Evolutionary conservation across 2,797 vertebrate species (phyloP).

Genomic region (Salmo trutta): DNA sequence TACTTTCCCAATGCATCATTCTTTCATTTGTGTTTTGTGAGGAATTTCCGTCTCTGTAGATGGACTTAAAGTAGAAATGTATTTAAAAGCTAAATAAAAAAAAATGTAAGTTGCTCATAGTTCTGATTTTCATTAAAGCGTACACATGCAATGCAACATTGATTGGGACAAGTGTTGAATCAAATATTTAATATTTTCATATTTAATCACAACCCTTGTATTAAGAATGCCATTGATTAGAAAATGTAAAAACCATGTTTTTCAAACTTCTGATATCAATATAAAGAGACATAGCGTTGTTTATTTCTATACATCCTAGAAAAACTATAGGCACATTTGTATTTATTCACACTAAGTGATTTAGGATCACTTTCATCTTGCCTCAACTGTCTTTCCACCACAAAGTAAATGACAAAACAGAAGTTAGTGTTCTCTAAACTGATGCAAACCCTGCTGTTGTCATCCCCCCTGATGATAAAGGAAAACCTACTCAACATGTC

Average conservation of each 20-base stretch:
- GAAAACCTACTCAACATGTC: background rate
- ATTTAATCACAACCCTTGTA: slow-evolving; percentile 52
- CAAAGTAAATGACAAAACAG: background rate
- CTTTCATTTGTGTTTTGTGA: background rate
- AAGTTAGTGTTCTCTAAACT: background rate
- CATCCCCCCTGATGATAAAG: background rate
- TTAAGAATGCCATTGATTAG: slow-evolving; percentile 54
- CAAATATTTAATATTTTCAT: slow-evolving; percentile 49
- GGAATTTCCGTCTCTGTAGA: background rate
- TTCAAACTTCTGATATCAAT: slow-evolving; percentile 46
- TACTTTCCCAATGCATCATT: background rate
- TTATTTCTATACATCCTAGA: slow-evolving; percentile 41
- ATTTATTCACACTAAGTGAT: background rate
- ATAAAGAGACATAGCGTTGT: slow-evolving; percentile 42
- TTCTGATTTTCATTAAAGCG: background rate
- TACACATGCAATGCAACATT: no score
- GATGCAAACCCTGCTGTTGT: background rate
- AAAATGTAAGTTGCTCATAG: background rate
- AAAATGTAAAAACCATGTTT: slow-evolving; percentile 50
- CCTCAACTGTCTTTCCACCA: background rate
- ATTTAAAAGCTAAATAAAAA: background rate
- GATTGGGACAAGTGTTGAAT: slow-evolving; percentile 21
- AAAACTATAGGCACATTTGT: slow-evolving; percentile 52
- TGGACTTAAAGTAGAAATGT: background rate
- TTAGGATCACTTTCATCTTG: background rate